These are phyloP conservation scores for Ruditapes philippinarum DNA, from an alignment of 1,140 invertebrate species.

Conservation along the genomic window DNA sequence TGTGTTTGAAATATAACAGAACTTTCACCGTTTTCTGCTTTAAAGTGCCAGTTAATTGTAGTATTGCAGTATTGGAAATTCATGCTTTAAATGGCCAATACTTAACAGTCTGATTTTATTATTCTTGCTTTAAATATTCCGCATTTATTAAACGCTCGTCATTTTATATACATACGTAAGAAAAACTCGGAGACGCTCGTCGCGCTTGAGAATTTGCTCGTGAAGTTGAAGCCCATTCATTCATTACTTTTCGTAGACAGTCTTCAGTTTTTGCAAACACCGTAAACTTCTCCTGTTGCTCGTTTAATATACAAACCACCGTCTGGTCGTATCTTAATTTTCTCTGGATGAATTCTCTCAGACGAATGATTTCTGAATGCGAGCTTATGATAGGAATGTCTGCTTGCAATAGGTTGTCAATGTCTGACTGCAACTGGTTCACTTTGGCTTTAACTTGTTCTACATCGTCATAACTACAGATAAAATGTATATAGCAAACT, in stretches of 20 bases:
- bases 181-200: slow-evolving; percentile 36
- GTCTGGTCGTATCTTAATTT: slow-evolving; percentile 51
- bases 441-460: slow-evolving; percentile 34
- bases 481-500: no score
- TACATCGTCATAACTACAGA: slow-evolving; percentile 45
- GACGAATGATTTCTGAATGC: slow-evolving; percentile 34
- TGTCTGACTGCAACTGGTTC: slow-evolving; percentile 19
- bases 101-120: no score
- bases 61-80: no score
- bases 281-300: slow-evolving; percentile 7
- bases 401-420: slow-evolving; percentile 32
- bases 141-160: no score
- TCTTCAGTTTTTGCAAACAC: slow-evolving; percentile 47
- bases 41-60: no score
- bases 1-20: no score
- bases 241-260: slow-evolving; percentile 13
- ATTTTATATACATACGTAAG: slow-evolving; percentile 48
- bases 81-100: no score
- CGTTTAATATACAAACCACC: slow-evolving; percentile 29
- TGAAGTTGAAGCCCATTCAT: slow-evolving; percentile 17
- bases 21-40: no score
- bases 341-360: slow-evolving; percentile 43
- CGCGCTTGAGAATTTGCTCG: background rate
- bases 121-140: no score
- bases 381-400: slow-evolving; percentile 5